Conservation (phyloP, 2,113 vertebrate species). For the Desmodus rotundus region DNA sequence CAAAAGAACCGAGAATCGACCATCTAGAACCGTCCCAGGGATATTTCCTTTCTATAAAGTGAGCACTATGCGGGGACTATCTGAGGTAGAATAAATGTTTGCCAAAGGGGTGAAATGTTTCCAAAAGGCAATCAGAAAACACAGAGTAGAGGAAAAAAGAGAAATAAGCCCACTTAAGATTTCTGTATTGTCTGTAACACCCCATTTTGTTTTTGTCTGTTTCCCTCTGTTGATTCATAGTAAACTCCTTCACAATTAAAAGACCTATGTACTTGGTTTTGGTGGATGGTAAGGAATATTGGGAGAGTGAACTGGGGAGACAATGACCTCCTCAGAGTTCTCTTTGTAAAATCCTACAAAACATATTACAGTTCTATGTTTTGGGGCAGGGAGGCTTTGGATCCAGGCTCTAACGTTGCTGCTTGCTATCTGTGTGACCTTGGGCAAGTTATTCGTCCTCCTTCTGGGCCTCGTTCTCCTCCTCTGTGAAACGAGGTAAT, state of each 20-base stretch:
- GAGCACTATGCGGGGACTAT: neutral
- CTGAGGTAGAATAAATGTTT: neutral
- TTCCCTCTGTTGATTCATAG: neutral
- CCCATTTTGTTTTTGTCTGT: neutral
- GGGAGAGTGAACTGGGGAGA: neutral
- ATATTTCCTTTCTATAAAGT: neutral
- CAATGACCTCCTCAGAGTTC: neutral
- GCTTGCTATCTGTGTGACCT: neutral
- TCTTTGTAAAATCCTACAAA: neutral
- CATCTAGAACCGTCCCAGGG: neutral
- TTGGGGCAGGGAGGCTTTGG: neutral
- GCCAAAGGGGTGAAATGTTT: neutral
- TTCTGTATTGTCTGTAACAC: neutral
- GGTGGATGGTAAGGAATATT: neutral
- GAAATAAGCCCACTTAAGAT: neutral
- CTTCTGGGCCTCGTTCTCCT: slow-evolving; percentile 1
- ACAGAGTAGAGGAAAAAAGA: neutral
- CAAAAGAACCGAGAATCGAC: neutral
- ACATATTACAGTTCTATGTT: neutral
- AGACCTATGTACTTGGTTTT: neutral
- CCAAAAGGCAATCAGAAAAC: slow-evolving; percentile 23
- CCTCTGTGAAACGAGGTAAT: neutral
- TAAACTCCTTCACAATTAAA: neutral
- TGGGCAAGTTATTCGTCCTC: neutral
- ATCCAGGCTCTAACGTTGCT: neutral